These are phyloP conservation scores for Drosophila baimaii DNA, from an alignment of 1,140 invertebrate species.

Conservation along the genomic window DNA sequence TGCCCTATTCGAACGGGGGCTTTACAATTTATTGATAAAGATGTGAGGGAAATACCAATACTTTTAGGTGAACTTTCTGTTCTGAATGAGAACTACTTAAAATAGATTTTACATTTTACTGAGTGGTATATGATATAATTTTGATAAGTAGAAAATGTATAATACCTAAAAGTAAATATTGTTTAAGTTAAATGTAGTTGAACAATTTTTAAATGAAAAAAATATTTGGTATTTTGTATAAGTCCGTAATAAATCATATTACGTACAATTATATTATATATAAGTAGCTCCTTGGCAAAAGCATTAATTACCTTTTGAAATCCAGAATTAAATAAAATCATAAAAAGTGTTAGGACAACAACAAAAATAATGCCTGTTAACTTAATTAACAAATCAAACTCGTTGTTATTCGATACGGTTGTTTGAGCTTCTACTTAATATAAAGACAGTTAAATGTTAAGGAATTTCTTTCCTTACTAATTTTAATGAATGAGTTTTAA, in stretches of 20 bases:
- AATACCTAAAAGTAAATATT: background rate
- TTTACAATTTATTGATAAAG: background rate
- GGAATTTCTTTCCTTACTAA: background rate
- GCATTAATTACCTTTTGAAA: background rate
- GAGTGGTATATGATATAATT: too few species aligned
- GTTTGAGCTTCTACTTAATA: background rate
- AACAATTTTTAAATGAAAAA: background rate
- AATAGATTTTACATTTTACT: background rate
- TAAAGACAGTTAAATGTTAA: background rate
- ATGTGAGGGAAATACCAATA: too few species aligned
- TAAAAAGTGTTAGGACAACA: background rate
- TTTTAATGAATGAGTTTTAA: background rate
- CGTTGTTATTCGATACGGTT: slow-evolving; percentile 21
- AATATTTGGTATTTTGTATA: background rate
- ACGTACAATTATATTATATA: background rate
- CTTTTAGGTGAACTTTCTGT: background rate
- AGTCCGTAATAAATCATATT: background rate
- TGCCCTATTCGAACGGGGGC: slow-evolving; percentile 27
- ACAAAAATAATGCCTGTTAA: background rate
- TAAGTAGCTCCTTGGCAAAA: background rate
- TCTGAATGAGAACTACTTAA: background rate
- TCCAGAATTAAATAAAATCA: background rate
- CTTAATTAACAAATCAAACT: slow-evolving; percentile 9
- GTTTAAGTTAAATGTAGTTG: background rate
- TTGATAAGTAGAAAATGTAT: too few species aligned